Percentiles rank a stretch among this genome's conserved stretches.
Evolutionary conservation across 2,797 vertebrate species (phyloP).

Genomic region (Nasua narica): DNA sequence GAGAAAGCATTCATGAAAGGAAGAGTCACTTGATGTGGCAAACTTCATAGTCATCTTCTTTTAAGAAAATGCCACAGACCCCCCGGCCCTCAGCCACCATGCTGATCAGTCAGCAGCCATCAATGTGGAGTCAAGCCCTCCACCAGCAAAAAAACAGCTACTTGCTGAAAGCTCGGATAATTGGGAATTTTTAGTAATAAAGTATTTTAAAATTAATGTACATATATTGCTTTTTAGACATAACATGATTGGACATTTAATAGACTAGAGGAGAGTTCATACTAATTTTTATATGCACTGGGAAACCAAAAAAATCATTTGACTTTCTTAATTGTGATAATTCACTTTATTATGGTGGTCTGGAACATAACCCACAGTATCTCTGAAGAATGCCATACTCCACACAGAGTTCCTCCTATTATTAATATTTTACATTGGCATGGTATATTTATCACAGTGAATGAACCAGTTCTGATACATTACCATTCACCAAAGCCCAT

Average conservation of each 20-base stretch:
- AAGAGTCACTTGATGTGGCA: neutral
- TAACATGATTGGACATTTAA: neutral
- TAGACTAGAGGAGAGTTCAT: neutral
- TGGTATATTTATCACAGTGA: neutral
- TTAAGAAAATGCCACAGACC: neutral
- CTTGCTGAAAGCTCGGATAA: neutral
- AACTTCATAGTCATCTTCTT: neutral
- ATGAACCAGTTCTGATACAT: neutral
- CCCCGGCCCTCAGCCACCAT: neutral
- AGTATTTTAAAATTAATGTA: neutral
- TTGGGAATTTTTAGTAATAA: neutral
- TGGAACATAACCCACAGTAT: neutral
- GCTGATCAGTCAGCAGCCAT: neutral
- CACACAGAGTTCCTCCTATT: neutral
- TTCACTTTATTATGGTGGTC: neutral
- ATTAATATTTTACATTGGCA: neutral
- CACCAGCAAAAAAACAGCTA: neutral
- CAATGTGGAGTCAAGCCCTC: neutral
- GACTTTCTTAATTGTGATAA: neutral
- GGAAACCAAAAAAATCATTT: neutral
- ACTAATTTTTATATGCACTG: neutral
- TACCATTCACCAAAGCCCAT: neutral
- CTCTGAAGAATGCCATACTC: neutral
- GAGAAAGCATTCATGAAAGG: neutral
- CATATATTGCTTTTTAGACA: neutral